Conservation (phyloP, 2,888 invertebrate species). For the Barypeithes pellucidus region DNA sequence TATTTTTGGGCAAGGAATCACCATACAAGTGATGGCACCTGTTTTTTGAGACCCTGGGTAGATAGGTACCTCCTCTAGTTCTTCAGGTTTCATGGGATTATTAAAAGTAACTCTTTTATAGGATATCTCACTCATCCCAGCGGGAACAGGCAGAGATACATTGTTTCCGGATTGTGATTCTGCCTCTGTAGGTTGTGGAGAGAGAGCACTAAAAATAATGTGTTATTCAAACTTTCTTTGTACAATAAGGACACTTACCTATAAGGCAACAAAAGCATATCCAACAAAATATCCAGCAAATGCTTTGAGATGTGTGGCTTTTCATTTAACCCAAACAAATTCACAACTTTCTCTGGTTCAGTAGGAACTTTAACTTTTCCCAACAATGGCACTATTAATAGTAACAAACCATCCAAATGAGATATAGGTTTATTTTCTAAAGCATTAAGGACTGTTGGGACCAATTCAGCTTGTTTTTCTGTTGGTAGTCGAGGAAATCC, state of each 20-base stretch:
- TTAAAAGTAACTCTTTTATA: conserved; percentile 85
- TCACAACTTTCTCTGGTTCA: conserved; percentile 76
- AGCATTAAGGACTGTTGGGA: conserved; percentile 84
- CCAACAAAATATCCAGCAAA: conserved; percentile 85
- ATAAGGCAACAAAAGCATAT: conserved; percentile 89
- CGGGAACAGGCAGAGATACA: conserved; percentile 75
- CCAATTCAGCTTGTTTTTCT: conserved; percentile 82
- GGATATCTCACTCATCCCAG: conserved; percentile 84
- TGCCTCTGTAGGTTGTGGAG: conserved; percentile 60
- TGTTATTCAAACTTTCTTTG: too few species aligned
- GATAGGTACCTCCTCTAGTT: conserved; percentile 82
- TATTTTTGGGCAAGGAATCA: too few species aligned
- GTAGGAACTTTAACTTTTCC: conserved; percentile 80
- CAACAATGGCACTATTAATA: conserved; percentile 86
- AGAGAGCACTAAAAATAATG: conserved; percentile 64
- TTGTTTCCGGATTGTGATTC: conserved; percentile 57
- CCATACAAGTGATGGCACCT: too few species aligned
- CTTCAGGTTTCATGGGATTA: conserved; percentile 82
- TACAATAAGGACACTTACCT: too few species aligned
- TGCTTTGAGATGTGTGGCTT: conserved; percentile 80
- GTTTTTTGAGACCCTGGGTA: too few species aligned
- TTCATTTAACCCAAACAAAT: conserved; percentile 81
- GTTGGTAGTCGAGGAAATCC: conserved; percentile 88
- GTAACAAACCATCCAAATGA: conserved; percentile 90
- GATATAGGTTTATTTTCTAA: conserved; percentile 86